Evolutionary conservation across 1,140 invertebrate species (phyloP).

Genomic region (Homarus americanus): DNA sequence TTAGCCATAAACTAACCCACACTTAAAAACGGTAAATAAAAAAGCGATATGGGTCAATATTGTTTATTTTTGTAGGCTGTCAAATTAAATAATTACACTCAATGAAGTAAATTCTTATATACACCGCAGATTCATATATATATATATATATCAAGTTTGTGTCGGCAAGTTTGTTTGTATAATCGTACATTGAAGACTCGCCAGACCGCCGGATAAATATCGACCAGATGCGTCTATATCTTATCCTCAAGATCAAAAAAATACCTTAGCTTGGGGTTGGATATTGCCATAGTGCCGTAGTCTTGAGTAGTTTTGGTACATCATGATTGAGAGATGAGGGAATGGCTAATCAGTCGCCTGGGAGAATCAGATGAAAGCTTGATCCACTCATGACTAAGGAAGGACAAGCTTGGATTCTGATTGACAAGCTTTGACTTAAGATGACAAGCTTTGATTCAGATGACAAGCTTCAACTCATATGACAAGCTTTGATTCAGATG

Average conservation of each 20-base stretch:
- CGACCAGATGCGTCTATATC: neutral
- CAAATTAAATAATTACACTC: conserved; percentile 17
- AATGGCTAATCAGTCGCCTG: neutral
- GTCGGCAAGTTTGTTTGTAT: too few relatives aligned
- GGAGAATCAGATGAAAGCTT: neutral
- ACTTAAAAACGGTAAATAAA: too few relatives aligned
- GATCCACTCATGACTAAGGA: neutral
- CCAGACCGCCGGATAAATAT: too few relatives aligned
- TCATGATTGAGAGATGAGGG: too few relatives aligned
- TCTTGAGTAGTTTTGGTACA: neutral
- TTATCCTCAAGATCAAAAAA: neutral
- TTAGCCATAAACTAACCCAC: too few relatives aligned
- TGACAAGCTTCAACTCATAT: too few relatives aligned
- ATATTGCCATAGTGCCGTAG: too few relatives aligned
- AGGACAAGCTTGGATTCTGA: neutral
- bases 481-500: too few relatives aligned
- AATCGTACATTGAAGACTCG: too few relatives aligned
- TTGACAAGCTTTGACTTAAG: too few relatives aligned
- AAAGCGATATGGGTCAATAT: neutral
- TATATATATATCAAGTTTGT: neutral
- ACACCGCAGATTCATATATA: neutral
- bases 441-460: too few relatives aligned
- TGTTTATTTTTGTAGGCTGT: neutral
- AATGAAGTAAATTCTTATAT: neutral
- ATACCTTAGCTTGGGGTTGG: too few relatives aligned